These are phyloP conservation scores for Parus major DNA, from an alignment of 2,113 vertebrate genomes.

Conservation along the genomic window DNA sequence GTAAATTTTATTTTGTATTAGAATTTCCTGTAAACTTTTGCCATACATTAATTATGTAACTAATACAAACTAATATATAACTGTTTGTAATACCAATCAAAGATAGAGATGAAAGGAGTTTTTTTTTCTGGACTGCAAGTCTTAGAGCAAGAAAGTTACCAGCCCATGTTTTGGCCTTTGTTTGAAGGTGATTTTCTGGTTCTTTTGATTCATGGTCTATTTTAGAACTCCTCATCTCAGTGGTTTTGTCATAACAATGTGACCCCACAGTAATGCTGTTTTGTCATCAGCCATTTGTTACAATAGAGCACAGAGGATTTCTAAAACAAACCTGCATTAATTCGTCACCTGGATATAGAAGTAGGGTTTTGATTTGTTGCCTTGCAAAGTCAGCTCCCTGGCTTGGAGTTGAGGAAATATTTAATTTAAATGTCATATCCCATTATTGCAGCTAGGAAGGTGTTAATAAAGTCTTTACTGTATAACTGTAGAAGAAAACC, in stretches of 20 bases:
- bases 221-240: not conserved
- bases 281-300: not conserved
- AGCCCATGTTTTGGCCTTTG: not conserved
- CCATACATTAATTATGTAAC: not conserved
- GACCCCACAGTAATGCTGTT: not conserved
- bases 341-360: not conserved
- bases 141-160: not conserved
- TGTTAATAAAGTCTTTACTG: not conserved
- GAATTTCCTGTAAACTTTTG: not conserved
- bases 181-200: not conserved
- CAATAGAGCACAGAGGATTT: not conserved
- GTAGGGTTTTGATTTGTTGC: not conserved
- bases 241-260: not conserved
- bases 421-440: not conserved
- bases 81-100: not conserved
- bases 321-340: not conserved
- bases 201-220: not conserved
- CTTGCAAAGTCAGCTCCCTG: not conserved
- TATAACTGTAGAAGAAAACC: not conserved
- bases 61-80: not conserved
- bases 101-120: not conserved
- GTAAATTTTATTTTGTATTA: not conserved
- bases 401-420: not conserved
- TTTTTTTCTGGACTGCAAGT: not conserved
- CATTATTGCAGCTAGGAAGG: not conserved